Evolutionary conservation across 2,888 invertebrate species (phyloP).

Genomic region (Copidosoma aretas): DNA sequence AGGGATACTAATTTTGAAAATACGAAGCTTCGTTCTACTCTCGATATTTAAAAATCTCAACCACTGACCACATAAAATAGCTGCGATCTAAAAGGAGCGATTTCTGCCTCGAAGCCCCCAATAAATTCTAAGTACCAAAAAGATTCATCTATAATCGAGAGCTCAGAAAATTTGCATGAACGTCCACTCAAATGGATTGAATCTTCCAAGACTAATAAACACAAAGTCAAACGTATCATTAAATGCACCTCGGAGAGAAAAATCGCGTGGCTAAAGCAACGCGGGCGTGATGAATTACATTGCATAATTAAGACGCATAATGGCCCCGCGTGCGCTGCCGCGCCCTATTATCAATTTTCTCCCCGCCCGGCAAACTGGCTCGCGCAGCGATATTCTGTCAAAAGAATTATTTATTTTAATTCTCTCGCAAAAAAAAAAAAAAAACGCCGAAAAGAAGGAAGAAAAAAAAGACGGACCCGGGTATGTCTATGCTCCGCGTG

Average conservation of each 20-base stretch:
- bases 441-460: neutral
- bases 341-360: neutral
- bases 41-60: too few relatives aligned
- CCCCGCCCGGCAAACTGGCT: neutral
- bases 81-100: too few relatives aligned
- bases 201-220: neutral
- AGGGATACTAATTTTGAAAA: too few relatives aligned
- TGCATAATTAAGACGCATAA: neutral
- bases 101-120: too few relatives aligned
- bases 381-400: neutral
- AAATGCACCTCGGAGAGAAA: neutral
- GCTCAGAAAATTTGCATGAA: too few relatives aligned
- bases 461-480: neutral
- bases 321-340: neutral
- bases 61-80: too few relatives aligned
- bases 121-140: too few relatives aligned
- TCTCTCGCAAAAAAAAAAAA: constrained; percentile 1
- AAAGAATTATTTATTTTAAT: neutral
- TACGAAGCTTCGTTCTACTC: too few relatives aligned
- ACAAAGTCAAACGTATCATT: neutral
- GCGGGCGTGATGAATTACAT: neutral
- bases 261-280: neutral
- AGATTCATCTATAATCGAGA: too few relatives aligned
- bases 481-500: constrained; percentile 2
- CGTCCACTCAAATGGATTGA: too few relatives aligned